phyloP scores from a whole-genome alignment of 2,113 vertebrate genomes.

The Lepisosteus osseus region DNA sequence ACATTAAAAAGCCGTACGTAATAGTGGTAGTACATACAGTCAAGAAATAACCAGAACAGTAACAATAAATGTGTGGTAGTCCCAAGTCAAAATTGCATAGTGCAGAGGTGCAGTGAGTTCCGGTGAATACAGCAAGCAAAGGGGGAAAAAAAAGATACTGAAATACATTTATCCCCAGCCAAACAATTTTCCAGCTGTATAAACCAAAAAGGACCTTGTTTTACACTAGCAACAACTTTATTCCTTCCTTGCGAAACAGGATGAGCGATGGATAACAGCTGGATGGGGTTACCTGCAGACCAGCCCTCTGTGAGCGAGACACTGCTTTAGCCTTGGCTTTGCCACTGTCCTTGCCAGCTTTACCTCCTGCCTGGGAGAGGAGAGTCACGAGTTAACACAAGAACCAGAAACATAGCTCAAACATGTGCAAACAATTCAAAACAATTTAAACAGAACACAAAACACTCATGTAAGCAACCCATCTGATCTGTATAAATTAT shows the following conservation, averaged over 20 bases:
- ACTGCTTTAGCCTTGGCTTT: constrained; percentile 85
- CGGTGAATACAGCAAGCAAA: not conserved
- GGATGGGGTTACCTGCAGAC: constrained; percentile 69
- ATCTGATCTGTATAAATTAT: too few relatives aligned
- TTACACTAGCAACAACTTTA: not conserved
- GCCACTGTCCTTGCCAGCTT: constrained; percentile 85
- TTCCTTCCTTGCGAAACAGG: too few relatives aligned
- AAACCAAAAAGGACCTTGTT: not conserved
- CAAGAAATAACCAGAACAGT: too few relatives aligned
- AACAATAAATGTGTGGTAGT: too few relatives aligned
- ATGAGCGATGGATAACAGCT: not conserved
- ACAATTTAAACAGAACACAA: too few relatives aligned
- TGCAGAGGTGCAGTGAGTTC: too few relatives aligned
- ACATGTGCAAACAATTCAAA: too few relatives aligned
- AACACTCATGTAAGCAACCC: too few relatives aligned
- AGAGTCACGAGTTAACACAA: not conserved
- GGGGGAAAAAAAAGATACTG: constrained; percentile 25
- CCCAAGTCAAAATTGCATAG: too few relatives aligned
- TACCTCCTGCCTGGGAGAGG: constrained; percentile 76
- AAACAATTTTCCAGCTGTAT: not conserved
- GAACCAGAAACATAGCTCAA: too few relatives aligned
- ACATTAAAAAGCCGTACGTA: too few relatives aligned
- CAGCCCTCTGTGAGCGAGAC: constrained; percentile 82
- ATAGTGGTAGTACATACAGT: too few relatives aligned
- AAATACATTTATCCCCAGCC: not conserved